Evolutionary conservation across 1,140 invertebrate species (phyloP).

Genomic region (Amphibalanus amphitrite): DNA sequence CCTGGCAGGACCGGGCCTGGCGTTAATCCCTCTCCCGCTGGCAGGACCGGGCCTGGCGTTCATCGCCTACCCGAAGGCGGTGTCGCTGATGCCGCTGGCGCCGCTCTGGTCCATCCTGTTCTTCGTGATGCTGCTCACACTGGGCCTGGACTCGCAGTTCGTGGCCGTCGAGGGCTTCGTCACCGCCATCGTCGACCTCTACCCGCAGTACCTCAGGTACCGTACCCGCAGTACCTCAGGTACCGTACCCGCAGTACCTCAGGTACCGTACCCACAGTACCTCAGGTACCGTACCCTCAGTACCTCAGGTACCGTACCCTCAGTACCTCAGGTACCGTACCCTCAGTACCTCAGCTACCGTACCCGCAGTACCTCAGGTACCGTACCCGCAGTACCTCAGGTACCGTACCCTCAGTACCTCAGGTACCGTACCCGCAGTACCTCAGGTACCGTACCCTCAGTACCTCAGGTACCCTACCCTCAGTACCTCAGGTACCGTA

Average conservation of each 20-base stretch:
- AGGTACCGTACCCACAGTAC: too few relatives aligned
- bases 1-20: too few relatives aligned
- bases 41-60: constrained; percentile 36
- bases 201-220: constrained; percentile 25
- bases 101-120: constrained; percentile 32
- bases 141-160: constrained; percentile 40
- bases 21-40: too few relatives aligned
- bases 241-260: too few relatives aligned
- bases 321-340: constrained; percentile 29
- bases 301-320: constrained; percentile 28
- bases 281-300: constrained; percentile 27
- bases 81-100: constrained; percentile 23
- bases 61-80: constrained; percentile 32
- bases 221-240: too few relatives aligned
- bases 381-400: too few relatives aligned
- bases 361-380: too few relatives aligned
- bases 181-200: constrained; percentile 33
- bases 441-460: too few relatives aligned
- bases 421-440: too few relatives aligned
- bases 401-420: too few relatives aligned
- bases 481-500: too few relatives aligned
- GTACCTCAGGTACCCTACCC: too few relatives aligned
- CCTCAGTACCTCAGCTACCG: constrained; percentile 24
- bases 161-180: constrained; percentile 31
- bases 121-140: constrained; percentile 41